Evolutionary conservation across 2,888 invertebrate genomes (phyloP), one percentile per base, ranked within the genome.

Genomic region (Steinernema hermaphroditum): DNA sequence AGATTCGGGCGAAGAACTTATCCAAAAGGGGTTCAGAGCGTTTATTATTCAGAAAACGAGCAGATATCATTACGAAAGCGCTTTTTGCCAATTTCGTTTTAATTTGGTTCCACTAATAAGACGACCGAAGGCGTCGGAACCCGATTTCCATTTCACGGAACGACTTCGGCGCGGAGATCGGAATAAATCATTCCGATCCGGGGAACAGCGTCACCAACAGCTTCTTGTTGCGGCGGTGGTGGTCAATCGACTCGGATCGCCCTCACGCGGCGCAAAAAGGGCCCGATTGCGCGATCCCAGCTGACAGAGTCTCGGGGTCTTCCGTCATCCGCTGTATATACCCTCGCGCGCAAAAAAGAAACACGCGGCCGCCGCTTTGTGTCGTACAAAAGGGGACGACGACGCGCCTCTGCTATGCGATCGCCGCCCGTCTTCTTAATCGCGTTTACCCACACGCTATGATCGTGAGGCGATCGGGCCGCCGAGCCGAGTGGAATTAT

Each of bases 71-170:
- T 46, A 46, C 46, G 46, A 46, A 46, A 16, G n/a, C n/a, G 16
- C 43, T 46, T 46, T 46, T 46, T 46, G 46, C 46, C 46, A 19
- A 46, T 46, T 37, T 37, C 37, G 37, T 37, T 37, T 37, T 37
- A 37, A 37, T 37, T 37, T 46, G 46, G 46, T 46, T 46, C 46
- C 46, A 46, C 46, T 46, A 46, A 46, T 46, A 46, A 46, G n/a
- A 19, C 46, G 46, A 46, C 8, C 8, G 8, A 12, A 8, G 8
- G n/a, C n/a, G 16, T 6, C 16, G 46, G 16, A 46, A 46, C 46
- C 22, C 46, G 46, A 46, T 46, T 41, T 46, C 46, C 22, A 16
- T 46, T 46, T 46, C 16, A n/a, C 22, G 46, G 6, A 46, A 46
- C 46, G 22, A 46, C 22, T 46, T 19, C 46, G 46, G 22, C 22